Base-by-base conservation (phyloP, 2,797 vertebrate species). In the Anisognathus igniventris region DNA sequence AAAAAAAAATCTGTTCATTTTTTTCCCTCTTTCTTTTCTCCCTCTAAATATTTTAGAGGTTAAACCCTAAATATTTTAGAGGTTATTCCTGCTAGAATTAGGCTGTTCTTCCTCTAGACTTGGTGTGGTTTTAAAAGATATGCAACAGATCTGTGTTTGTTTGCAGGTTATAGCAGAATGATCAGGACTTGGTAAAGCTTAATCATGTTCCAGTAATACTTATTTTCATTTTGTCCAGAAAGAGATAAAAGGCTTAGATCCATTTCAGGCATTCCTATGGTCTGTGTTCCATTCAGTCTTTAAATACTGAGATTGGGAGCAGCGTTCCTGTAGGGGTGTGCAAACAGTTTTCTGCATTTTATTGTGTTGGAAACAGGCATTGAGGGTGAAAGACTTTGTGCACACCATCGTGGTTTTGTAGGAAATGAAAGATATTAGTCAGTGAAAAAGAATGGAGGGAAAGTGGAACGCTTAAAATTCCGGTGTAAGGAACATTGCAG, bases 61-160 rank as follows among this genome's bases (percentile, higher is more conserved):
- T 50, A 27, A n/a, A n/a, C n/a, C n/a, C 7, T 44, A 67, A 74
- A 50, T 72, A 51, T 57, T 81, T 79, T n/a, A 14, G 28, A 23
- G 20, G 8, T 20, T 50, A 27, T 67, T 72, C 39, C 44, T 62
- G 17, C 28, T 39, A 25, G 40, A 84, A 39, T 79, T 67, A 61
- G 18, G 7, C n/a, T 68, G 4, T 48, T 81, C 31, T 81, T 80
- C 33, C 33, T 75, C 39, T 57, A 25, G 61, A 39, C 8, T 37
- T 21, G 12, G 6, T 18, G 13, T 66, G 25, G 19, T 1, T 47
- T 89, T 58, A 40, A 66, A 82, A 86, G 45, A 31, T 10, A 21
- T 0, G 2, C 25, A 70, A 12, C 7, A 0, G 0, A 14, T 68
- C 50, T 79, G 3, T 67, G 21, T 66, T 70, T 66, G 5, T 54